Evolutionary conservation across 2,797 vertebrate genomes (phyloP), one percentile per base, ranked within the genome.

Genomic region (Gallirallus australis): DNA sequence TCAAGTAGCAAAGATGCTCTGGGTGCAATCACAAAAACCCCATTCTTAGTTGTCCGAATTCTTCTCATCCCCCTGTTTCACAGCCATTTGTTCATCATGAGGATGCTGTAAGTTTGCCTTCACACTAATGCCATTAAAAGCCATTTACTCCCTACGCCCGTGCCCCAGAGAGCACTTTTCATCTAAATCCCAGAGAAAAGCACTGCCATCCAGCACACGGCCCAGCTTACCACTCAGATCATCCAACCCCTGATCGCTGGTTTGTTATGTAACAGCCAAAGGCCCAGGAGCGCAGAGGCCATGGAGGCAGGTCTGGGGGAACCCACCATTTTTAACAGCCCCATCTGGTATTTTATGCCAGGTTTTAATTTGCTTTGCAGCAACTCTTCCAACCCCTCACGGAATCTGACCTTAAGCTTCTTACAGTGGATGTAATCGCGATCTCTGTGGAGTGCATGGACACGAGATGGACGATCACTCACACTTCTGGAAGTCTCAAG

Each of bases 341-440:
- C 47, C 27, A 5, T 33, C 71, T 90, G 39, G 3, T 52, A 7
- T n/a, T 72, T 84, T 21, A 50, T n/a, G 12, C 37, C 47, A 35
- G 30, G 73, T 52, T 77, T 84, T 61, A n/a, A 73, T 50, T 52
- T 42, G 35, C 40, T 37, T 52, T 15, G 4, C 30, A 68, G 48
- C 25, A 57, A 35, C 56, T 79, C 83, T 45, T 86, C 56, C 53
- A 60, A 23, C 30, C 33, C 18, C 48, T 15, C 45, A 8, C 0
- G 0, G 53, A 75, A 86, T 54, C 65, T 85, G 78, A 57, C 80
- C 8, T 47, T 72, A 90, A 95, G 64, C 59, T 53, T 42, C 87
- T 93, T 66, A 92, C 28, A 75, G 66, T 33, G 71, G 75, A 54
- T 94, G 87, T 81, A 89, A 75, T 72, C 54, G 68, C 45, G 75